These are phyloP conservation scores for Thalassarche chlororhynchos DNA, from an alignment of 2,113 vertebrate genomes.

Conservation along the genomic window DNA sequence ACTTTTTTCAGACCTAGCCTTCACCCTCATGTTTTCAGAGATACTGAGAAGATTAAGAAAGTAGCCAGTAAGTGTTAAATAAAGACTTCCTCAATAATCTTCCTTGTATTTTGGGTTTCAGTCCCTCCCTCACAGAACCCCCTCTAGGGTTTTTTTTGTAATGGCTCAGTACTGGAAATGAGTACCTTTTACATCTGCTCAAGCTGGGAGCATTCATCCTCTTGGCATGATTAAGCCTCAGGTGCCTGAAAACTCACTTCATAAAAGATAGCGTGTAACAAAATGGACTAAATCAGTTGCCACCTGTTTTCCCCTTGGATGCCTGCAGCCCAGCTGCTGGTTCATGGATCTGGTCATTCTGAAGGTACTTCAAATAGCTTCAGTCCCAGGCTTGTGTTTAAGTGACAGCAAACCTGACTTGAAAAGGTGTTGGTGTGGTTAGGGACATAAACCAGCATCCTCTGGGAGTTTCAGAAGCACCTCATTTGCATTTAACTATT, in stretches of 20 bases:
- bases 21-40: neutral
- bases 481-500: neutral
- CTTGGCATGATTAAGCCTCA: neutral
- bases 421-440: neutral
- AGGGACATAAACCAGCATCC: neutral
- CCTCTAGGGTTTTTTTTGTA: neutral
- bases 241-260: neutral
- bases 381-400: neutral
- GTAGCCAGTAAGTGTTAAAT: neutral
- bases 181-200: neutral
- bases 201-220: neutral
- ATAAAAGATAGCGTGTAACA: neutral
- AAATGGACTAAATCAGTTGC: neutral
- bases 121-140: neutral
- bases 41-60: neutral
- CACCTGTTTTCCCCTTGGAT: constrained; percentile 4
- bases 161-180: neutral
- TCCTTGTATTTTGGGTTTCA: neutral
- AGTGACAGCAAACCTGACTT: neutral
- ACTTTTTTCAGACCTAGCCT: neutral
- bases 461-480: neutral
- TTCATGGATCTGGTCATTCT: neutral
- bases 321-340: neutral
- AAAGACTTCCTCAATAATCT: neutral
- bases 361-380: neutral